Evolutionary conservation across 2,797 vertebrate genomes (phyloP).

Genomic region (Pteronotus mesoamericanus): DNA sequence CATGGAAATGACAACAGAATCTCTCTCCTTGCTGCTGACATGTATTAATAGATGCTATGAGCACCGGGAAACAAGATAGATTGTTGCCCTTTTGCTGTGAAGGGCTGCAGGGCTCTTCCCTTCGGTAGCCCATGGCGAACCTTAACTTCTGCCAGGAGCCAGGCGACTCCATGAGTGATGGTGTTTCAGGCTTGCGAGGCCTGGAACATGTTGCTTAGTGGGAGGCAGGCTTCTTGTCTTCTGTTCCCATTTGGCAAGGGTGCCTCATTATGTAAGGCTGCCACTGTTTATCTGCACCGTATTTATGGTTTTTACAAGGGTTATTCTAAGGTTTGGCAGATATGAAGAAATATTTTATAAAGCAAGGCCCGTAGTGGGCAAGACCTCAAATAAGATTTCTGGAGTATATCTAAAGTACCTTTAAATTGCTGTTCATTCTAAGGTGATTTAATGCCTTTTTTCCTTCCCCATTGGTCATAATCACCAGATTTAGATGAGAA

Average conservation of each 20-base stretch:
- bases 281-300: conserved; percentile 67
- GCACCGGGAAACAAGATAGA: background rate
- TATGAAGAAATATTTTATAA: conserved; percentile 63
- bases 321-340: conserved; percentile 71
- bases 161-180: conserved; percentile 47
- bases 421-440: conserved; percentile 42
- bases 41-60: background rate
- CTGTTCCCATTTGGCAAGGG: conserved; percentile 61
- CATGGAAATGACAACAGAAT: background rate
- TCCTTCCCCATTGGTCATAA: background rate
- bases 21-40: background rate
- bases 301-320: conserved; percentile 59
- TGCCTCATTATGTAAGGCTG: conserved; percentile 63
- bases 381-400: conserved; percentile 59
- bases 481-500: conserved; percentile 43
- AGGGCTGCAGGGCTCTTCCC: background rate
- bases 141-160: background rate
- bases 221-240: conserved; percentile 53
- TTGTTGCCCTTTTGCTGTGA: background rate
- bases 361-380: conserved; percentile 14
- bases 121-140: background rate
- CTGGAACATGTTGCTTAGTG: conserved; percentile 64
- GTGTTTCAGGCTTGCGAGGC: background rate
- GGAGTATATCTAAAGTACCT: conserved; percentile 42
- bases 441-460: background rate